Base-by-base conservation (phyloP, 2,888 invertebrate genomes). In the Toxonevra muliebris region DNA sequence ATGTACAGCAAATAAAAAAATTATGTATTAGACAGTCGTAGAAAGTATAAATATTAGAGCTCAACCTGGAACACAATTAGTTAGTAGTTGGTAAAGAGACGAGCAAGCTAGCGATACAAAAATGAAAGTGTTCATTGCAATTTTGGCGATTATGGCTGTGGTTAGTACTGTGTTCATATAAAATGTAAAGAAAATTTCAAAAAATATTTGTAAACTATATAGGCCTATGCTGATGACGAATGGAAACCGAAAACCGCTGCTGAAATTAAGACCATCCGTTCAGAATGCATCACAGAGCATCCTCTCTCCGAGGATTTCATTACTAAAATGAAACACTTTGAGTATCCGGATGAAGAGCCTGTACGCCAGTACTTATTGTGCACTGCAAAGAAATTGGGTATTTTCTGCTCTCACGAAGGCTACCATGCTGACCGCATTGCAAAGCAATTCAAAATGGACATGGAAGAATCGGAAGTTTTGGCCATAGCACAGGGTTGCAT, bases 371-470 rank as follows among this genome's bases (percentile, higher is more conserved):
- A 80, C 70, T 64, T 84, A 13, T 71, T 77, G 1, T 83, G 83
- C 65, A 74, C 78, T 10, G 80, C 79, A 19, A 66, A 61, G 20
- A 83, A 81, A 68, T 66, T 83, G 72, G 80, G 74, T 19, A 71
- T 83, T 19, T 83, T 81, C 76, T 82, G 82, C 65, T 66, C 72
- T 11, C 70, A 77, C 40, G 61, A 76, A 62, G 83, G 83, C 50
- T 83, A 79, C 60, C 82, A 83, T 72, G 74, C 78, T 42, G 81
- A 83, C 69, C 82, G 83, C 20, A 69, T 84, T 68, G 81, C 77
- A 57, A 81, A 82, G 66, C 84, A 83, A 71, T 83, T 84, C 69
- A 80, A 80, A 71, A 77, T 80, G 80, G 80, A 80, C 55, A 71
- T 82, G 65, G 74, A 74, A 50, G 83, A 81, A 68, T 75, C 75